Base-by-base conservation (phyloP, 35 echinoderm and acorn worm species). In the Apostichopus japonicus region DNA sequence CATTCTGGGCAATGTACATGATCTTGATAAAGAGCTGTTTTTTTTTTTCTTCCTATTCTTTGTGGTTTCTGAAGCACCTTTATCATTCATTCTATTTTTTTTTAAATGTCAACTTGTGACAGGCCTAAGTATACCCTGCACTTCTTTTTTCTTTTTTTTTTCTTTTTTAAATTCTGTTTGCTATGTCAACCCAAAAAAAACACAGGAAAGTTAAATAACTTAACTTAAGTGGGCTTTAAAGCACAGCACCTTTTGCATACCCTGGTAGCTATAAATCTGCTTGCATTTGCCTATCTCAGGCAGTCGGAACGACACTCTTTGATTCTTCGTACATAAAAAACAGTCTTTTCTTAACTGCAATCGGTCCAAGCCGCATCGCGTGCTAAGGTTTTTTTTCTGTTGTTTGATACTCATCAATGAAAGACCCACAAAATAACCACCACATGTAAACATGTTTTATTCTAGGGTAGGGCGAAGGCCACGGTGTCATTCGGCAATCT, bases 381-480 rank as follows among this genome's bases (percentile, higher is more conserved):
- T 84, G 81, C 55, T 84, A 84, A 84, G 79, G 13, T 67, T 67
- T 67, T 67, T 25, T 44, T 44, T 44, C 33, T 19, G 15, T 54
- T 19, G 55, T n/a, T n/a, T 54, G 57, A 13, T 8, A 13, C 57
- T n/a, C 54, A 13, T 55, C 54, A 84, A 22, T 56, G 54, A 24
- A 84, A 24, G 55, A 84, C 54, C 56, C 22, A 24, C 56, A n/a
- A 44, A 44, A 44, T 44, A 51, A 51, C 22, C 56, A 84, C 81
- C 81, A 84, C 81, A 84, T 84, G 81, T 84, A 84, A 84, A 84
- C 81, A 84, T 21, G 54, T 84, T 17, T 75, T 75, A 75, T 58
- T 58, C 81, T 24, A 16, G 10, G 53, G 81, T 58, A 57, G 81
- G 53, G 55, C 81, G 56, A 84, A 84, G 81, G 81, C 57, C 81